These are phyloP conservation scores for Coleophora deauratella DNA, from an alignment of 2,888 invertebrate genomes.

Conservation along the genomic window DNA sequence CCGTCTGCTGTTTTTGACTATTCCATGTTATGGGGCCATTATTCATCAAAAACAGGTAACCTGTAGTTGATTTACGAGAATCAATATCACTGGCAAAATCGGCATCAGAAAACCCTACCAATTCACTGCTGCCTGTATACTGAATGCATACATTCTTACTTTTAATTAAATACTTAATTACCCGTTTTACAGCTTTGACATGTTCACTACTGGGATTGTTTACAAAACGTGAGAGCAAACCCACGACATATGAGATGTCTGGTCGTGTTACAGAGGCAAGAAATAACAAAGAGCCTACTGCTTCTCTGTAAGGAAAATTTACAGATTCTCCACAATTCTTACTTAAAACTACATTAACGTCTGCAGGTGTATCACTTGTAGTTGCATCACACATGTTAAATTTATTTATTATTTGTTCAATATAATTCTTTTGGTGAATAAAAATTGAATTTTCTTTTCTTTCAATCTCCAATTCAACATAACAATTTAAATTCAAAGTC, in stretches of 20 bases:
- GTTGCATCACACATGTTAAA: not conserved
- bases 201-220: not conserved
- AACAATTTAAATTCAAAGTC: no score
- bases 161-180: no score
- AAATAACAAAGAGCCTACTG: slow-evolving; percentile 15
- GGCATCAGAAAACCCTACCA: not conserved
- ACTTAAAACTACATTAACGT: not conserved
- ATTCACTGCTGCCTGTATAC: no score
- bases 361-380: not conserved
- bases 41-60: not conserved
- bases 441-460: no score
- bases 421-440: no score
- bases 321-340: not conserved
- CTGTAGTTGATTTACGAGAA: not conserved
- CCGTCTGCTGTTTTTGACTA: slow-evolving; percentile 8
- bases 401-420: no score
- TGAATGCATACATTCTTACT: no score
- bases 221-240: not conserved
- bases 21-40: slow-evolving; percentile 8
- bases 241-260: slow-evolving; percentile 10
- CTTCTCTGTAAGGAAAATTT: slow-evolving; percentile 13
- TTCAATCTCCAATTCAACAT: no score
- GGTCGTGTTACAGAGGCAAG: slow-evolving; percentile 13
- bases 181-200: no score
- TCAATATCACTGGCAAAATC: not conserved